Conservation (phyloP, 2,888 invertebrate species). For the Drosophila neutralis region DNA sequence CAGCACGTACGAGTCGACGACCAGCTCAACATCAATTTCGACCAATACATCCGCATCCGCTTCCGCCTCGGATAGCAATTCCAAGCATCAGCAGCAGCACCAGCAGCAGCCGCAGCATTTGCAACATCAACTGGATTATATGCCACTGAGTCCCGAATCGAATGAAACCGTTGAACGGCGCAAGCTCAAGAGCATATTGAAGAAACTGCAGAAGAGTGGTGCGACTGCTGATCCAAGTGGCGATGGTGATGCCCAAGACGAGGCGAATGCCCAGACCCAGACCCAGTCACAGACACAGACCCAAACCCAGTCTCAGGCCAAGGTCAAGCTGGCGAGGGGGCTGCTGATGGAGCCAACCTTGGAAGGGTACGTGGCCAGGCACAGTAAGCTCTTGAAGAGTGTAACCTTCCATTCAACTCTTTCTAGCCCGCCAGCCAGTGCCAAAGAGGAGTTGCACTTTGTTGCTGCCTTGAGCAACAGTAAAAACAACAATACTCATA, state of each 20-base stretch:
- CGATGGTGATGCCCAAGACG: conserved; percentile 49
- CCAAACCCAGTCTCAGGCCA: conserved; percentile 33
- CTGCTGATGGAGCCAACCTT: conserved; percentile 93
- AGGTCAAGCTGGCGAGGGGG: conserved; percentile 84
- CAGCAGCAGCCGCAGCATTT: conserved; percentile 18
- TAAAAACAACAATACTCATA: background rate
- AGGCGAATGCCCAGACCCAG: conserved; percentile 48
- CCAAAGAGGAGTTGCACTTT: conserved; percentile 65
- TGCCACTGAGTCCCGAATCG: conserved; percentile 87
- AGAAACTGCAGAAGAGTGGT: conserved; percentile 90
- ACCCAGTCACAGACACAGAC: conserved; percentile 38
- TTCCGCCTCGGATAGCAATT: conserved; percentile 65
- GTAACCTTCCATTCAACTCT: conserved; percentile 95
- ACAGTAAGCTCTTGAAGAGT: conserved; percentile 94
- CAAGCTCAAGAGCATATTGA: conserved; percentile 93
- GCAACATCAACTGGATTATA: conserved; percentile 78
- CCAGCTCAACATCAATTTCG: conserved; percentile 85
- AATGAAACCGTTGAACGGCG: conserved; percentile 93
- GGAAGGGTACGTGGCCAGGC: conserved; percentile 94
- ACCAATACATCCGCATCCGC: conserved; percentile 70
- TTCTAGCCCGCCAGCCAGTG: conserved; percentile 90
- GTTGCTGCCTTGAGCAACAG: conserved; percentile 33
- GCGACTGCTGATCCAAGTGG: conserved; percentile 4
- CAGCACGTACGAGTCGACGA: conserved; percentile 84
- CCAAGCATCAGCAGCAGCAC: conserved; percentile 22